Conservation (phyloP, 2,797 vertebrate species). For the Enteromius thamalakanensis region DNA sequence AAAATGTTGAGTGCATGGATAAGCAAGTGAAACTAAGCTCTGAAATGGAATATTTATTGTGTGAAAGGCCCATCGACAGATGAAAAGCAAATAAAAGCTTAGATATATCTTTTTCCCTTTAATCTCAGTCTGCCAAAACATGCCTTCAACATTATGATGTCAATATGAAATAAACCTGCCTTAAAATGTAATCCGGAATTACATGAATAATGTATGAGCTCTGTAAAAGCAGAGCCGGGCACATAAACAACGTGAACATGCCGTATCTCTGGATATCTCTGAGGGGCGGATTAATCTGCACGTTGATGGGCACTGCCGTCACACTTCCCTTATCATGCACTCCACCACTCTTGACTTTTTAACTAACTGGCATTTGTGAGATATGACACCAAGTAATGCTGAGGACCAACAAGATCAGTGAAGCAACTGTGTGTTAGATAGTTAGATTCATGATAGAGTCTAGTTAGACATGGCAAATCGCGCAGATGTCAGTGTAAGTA, state of each 20-base stretch:
- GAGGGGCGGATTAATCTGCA: conserved; percentile 17
- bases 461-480: neutral
- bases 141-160: neutral
- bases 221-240: conserved; percentile 21
- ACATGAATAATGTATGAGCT: conserved; percentile 49
- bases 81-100: neutral
- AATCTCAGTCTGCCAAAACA: neutral
- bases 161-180: conserved; percentile 29
- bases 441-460: neutral
- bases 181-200: conserved; percentile 33
- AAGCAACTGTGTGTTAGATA: conserved; percentile 12
- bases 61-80: conserved; percentile 1
- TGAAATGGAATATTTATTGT: neutral
- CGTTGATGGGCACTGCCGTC: neutral
- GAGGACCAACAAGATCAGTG: conserved; percentile 41
- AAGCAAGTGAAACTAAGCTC: neutral
- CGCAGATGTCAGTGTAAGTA: no score
- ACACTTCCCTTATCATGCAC: conserved; percentile 30
- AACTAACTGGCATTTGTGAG: conserved; percentile 56
- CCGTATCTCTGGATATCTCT: conserved; percentile 32
- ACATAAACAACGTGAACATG: conserved; percentile 31
- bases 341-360: conserved; percentile 48
- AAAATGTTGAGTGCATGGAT: conserved; percentile 1
- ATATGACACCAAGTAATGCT: conserved; percentile 41
- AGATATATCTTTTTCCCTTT: neutral